Conservation (phyloP, 2,797 vertebrate species). For the Aulostomus chinensis region DNA sequence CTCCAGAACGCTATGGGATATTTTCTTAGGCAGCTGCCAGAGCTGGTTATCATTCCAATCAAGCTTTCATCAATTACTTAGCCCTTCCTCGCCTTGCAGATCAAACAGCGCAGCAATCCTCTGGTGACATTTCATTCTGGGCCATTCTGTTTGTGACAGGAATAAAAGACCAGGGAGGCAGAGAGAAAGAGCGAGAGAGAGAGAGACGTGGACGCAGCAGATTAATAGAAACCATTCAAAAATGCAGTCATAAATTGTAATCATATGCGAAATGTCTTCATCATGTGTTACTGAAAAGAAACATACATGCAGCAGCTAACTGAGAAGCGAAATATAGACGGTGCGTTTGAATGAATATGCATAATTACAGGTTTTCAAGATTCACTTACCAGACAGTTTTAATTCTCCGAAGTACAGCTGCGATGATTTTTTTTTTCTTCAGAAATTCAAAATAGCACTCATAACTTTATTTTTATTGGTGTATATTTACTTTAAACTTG, state of each 20-base stretch:
- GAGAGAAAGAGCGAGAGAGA: conserved; percentile 6
- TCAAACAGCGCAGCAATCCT: conserved; percentile 39
- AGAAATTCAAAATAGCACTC: no score
- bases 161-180: conserved; percentile 22
- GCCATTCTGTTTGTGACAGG: conserved; percentile 11
- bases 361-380: background rate
- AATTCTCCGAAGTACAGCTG: no score
- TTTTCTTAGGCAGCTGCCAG: conserved; percentile 52
- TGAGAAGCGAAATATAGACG: background rate
- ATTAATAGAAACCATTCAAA: conserved; percentile 60
- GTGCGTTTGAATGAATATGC: background rate
- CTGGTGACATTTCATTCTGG: conserved; percentile 33
- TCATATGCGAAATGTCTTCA: conserved; percentile 61
- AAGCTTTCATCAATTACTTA: conserved; percentile 77
- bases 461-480: no score
- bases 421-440: no score
- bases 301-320: conserved; percentile 20
- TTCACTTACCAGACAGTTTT: no score
- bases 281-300: conserved; percentile 46
- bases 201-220: conserved; percentile 25
- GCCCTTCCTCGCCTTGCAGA: conserved; percentile 40
- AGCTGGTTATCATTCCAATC: conserved; percentile 72
- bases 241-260: conserved; percentile 64
- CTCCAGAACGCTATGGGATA: conserved; percentile 39
- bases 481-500: no score